These are phyloP conservation scores for Coregonus suidteri DNA, from an alignment of 2,797 vertebrate genomes.

Conservation along the genomic window DNA sequence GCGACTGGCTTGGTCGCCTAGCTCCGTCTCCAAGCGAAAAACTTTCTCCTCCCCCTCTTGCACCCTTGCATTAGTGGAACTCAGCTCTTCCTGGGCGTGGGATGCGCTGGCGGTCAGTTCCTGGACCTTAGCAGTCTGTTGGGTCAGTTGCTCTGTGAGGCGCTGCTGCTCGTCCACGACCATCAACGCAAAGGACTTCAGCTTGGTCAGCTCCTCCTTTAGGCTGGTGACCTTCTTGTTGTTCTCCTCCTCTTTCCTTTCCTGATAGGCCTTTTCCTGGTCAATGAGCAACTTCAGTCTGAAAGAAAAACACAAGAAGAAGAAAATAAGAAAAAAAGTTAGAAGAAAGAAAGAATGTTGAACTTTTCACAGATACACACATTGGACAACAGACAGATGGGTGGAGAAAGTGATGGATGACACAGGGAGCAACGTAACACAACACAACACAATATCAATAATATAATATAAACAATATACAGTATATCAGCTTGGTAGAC, in stretches of 20 bases:
- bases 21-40: constrained; percentile 82
- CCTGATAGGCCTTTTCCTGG: constrained; percentile 86
- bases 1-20: constrained; percentile 75
- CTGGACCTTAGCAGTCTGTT: constrained; percentile 85
- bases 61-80: constrained; percentile 77
- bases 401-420: background rate
- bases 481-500: background rate
- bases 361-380: background rate
- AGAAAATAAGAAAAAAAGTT: background rate
- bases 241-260: constrained; percentile 87
- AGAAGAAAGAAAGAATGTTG: background rate
- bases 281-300: constrained; percentile 93
- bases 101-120: constrained; percentile 79
- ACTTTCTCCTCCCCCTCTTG: constrained; percentile 86
- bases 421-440: background rate
- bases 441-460: background rate
- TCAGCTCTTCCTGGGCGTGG: constrained; percentile 83
- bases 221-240: constrained; percentile 81
- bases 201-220: constrained; percentile 91
- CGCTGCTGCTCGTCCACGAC: constrained; percentile 95
- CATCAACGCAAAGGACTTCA: constrained; percentile 95
- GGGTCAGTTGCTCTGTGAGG: constrained; percentile 83
- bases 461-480: background rate
- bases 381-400: background rate
- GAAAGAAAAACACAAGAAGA: constrained; percentile 29